Conservation (phyloP, 35 echinoderm and acorn worm genomes). For the Apostichopus parvimensis region DNA sequence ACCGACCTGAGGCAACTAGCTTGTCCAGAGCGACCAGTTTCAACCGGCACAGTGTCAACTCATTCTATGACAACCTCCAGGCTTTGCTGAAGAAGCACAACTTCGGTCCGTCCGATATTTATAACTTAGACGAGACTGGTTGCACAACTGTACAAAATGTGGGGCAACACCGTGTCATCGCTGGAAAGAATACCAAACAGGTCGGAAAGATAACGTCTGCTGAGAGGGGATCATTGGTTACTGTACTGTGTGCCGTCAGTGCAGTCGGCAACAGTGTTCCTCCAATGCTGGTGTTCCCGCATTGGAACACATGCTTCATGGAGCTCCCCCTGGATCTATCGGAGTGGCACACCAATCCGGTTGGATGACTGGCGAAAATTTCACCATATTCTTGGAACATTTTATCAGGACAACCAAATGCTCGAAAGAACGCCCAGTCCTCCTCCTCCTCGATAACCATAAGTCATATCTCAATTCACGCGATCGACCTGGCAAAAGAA, state of each 20-base stretch:
- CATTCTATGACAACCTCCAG: slow-evolving; percentile 62
- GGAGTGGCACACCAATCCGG: not conserved
- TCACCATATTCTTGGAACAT: slow-evolving; percentile 13
- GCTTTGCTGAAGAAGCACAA: slow-evolving; percentile 51
- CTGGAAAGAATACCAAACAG: slow-evolving; percentile 42
- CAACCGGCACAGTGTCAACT: slow-evolving; percentile 22
- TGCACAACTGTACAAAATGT: slow-evolving; percentile 70
- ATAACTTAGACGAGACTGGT: slow-evolving; percentile 76
- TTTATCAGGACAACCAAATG: slow-evolving; percentile 22
- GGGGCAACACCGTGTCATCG: slow-evolving; percentile 34
- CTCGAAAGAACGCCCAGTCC: slow-evolving; percentile 16
- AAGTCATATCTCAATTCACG: slow-evolving; percentile 28
- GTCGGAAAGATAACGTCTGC: slow-evolving; percentile 72
- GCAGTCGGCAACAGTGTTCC: slow-evolving; percentile 45
- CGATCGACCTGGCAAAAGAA: slow-evolving; percentile 32
- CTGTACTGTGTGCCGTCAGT: slow-evolving; percentile 60
- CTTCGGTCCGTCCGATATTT: slow-evolving; percentile 57
- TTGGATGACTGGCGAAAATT: slow-evolving; percentile 38
- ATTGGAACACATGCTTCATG: slow-evolving; percentile 51
- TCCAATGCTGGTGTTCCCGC: slow-evolving; percentile 67
- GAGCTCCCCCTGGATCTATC: slow-evolving; percentile 5
- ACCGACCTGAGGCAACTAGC: slow-evolving; percentile 57
- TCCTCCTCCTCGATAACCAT: slow-evolving; percentile 49
- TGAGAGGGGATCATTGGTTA: slow-evolving; percentile 66
- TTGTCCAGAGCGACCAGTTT: slow-evolving; percentile 56